These are phyloP conservation scores for Ceratosolen fusciceps DNA, from an alignment of 1,140 invertebrate species.

Conservation along the genomic window DNA sequence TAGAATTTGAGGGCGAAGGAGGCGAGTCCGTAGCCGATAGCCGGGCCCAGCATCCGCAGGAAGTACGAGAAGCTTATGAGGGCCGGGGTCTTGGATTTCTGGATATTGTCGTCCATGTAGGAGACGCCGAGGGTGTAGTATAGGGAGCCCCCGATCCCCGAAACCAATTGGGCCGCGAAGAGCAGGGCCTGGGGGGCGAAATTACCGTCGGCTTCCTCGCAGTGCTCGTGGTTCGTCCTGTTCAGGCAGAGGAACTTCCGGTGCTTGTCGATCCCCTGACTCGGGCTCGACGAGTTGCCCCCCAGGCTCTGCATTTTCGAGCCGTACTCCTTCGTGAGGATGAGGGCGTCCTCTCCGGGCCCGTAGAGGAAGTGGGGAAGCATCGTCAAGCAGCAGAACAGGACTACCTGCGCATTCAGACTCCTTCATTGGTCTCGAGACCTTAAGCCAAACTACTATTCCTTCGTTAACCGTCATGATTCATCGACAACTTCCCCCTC, in stretches of 20 bases:
- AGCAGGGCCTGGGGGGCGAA: slow-evolving; percentile 75
- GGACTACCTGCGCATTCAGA: slow-evolving; percentile 71
- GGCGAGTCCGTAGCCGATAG: slow-evolving; percentile 79
- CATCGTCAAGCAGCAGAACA: slow-evolving; percentile 80
- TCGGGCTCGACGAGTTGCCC: slow-evolving; percentile 50
- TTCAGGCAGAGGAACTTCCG: slow-evolving; percentile 64
- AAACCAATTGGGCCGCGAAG: slow-evolving; percentile 78
- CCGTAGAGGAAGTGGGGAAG: slow-evolving; percentile 83
- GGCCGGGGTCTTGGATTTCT: slow-evolving; percentile 79
- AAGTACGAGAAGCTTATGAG: slow-evolving; percentile 80
- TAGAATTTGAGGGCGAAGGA: slow-evolving; percentile 80
- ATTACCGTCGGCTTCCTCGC: slow-evolving; percentile 74
- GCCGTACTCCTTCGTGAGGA: slow-evolving; percentile 77
- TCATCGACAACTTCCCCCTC: no score
- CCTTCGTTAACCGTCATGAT: no score
- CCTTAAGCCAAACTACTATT: no score
- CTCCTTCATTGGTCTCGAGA: no score
- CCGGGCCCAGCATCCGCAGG: slow-evolving; percentile 80
- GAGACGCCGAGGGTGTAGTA: slow-evolving; percentile 79
- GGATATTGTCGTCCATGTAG: slow-evolving; percentile 82
- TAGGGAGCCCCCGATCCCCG: slow-evolving; percentile 77
- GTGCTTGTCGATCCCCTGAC: slow-evolving; percentile 57
- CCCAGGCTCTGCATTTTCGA: slow-evolving; percentile 50
- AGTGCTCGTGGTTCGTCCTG: slow-evolving; percentile 66
- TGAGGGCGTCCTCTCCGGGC: slow-evolving; percentile 78